Base-by-base conservation (phyloP, 2,888 invertebrate species). In the Nipponacmea schrenckii region DNA sequence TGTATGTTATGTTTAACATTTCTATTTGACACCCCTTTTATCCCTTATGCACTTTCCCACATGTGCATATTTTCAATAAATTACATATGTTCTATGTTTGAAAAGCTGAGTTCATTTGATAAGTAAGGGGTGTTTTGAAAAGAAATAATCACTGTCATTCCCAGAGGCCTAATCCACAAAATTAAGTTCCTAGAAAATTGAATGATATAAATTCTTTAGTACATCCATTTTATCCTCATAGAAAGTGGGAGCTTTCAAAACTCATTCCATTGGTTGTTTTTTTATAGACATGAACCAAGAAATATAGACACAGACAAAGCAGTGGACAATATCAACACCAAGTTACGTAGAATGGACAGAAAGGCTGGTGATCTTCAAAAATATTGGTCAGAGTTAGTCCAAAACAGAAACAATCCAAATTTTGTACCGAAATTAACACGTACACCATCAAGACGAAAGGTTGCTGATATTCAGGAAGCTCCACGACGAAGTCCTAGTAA, bases 381-480 rank as follows among this genome's bases (percentile, higher is more conserved):
- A 12, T 83, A 82, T 67, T 88, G 87, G 87, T 74, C 73, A 17
- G 84, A 83, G 72, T 81, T 84, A 76, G 79, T 82, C 62, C 79
- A 80, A 69, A 75, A 75, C 17, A 66, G 71, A 39, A 69, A 70
- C 14, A 74, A 78, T 68, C 75, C 75, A 1, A 56, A 56, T 56
- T 56, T 56, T 56, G 56, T 56, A 15, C 56, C 56, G 4, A 56
- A 56, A 56, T 56, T 56, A 56, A 56, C 20, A 56, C 56, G 56
- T 24, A 56, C 56, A 0, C 24, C 56, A 12, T 56, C 56, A 56
- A 20, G 56, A 56, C 56, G 56, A 10, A 56, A 56, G 56, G 56
- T 56, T 56, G 56, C 56, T 56, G 56, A 56, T 24, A 20, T 56
- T 24, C 56, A 56, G 15, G 56, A 56, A 12, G 20, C 56, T 10